Base-by-base conservation (phyloP, 30 jellyfish, hydroid and myxozoan species). In the Hydractinia echinata region DNA sequence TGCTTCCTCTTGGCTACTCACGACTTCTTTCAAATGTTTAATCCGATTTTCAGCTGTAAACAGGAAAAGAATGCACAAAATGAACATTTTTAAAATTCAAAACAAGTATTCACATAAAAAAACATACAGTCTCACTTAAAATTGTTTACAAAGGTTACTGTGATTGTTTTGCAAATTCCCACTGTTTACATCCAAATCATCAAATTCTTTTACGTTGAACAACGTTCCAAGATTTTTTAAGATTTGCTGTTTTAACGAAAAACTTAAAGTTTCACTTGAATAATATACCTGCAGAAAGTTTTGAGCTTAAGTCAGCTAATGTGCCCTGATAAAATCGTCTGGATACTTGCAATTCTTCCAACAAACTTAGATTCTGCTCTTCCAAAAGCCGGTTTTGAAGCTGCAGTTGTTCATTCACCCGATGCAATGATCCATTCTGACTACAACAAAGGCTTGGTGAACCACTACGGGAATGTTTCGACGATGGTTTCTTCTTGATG, bases 41-140 rank as follows among this genome's bases (percentile, higher is more conserved):
- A 77, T 77, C 55, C 66, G 85, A 60, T 60, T 77, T 60, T 77
- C 85, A 77, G 85, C 85, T 77, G n/a, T 15, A 77, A 77, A 16
- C 10, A 77, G 8, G 20, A 30, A 54, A 77, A 10, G 19, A 13
- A 60, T 60, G 2, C n/a, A 60, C 19, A 13, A 15, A 1, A 60
- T 60, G 19, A 60, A 60, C 19, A 60, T 16, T 60, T 2, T 16
- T 60, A 13, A 60, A 60, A 60, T 15, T 60, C 1, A 13, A 16
- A 0, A 60, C 44, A 2, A 30, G 44, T 30, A 30, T 30, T 30
- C 44, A 30, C 1, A 2, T 30, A 30, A 30, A 30, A 30, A 30
- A 30, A 30, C 44, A 30, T 30, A 30, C 44, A 30, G 2, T 2
- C 2, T 30, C 44, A 30, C 44, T 30, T 30, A 30, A 30, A 30